Percentiles rank a stretch among this genome's conserved stretches.
phyloP scores from a whole-genome alignment of 2,888 invertebrate genomes.

The Gerosis bhagava region DNA sequence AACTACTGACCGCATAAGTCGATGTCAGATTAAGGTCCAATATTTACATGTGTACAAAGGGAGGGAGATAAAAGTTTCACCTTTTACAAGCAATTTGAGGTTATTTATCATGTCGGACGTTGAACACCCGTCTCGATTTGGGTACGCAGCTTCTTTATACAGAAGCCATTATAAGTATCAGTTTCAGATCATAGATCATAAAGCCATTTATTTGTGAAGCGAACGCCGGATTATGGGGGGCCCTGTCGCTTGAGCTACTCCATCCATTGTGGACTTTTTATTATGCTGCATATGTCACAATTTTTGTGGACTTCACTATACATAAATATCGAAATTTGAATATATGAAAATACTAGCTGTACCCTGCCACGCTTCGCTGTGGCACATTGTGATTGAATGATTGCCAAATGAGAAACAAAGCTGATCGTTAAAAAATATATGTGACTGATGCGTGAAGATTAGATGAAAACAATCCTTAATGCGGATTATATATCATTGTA shows the following conservation, averaged over 20 bases:
- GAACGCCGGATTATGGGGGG: slow-evolving; percentile 67
- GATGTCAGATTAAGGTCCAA: slow-evolving; percentile 66
- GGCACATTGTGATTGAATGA: slow-evolving; percentile 60
- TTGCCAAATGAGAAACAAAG: slow-evolving; percentile 55
- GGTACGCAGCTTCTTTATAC: slow-evolving; percentile 75
- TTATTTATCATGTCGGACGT: slow-evolving; percentile 70
- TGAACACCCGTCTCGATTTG: slow-evolving; percentile 55
- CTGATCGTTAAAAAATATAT: too few relatives aligned
- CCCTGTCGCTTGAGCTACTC: slow-evolving; percentile 60
- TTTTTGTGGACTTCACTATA: slow-evolving; percentile 62
- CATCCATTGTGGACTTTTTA: slow-evolving; percentile 72
- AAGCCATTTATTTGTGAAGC: slow-evolving; percentile 69
- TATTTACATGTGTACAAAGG: slow-evolving; percentile 72
- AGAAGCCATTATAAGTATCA: slow-evolving; percentile 82
- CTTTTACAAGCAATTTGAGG: slow-evolving; percentile 78
- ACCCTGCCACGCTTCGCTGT: too few relatives aligned
- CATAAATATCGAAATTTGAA: too few relatives aligned
- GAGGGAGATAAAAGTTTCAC: slow-evolving; percentile 67
- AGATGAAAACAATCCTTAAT: too few relatives aligned
- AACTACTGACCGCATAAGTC: slow-evolving; percentile 53
- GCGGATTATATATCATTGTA: too few relatives aligned
- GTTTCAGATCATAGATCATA: slow-evolving; percentile 82
- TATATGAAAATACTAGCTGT: too few relatives aligned
- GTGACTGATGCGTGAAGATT: too few relatives aligned
- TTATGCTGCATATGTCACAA: slow-evolving; percentile 64